Percentiles rank a stretch among this genome's conserved stretches.
Conservation (phyloP, 2,888 invertebrate species). For the Plagodis dolabraria region DNA sequence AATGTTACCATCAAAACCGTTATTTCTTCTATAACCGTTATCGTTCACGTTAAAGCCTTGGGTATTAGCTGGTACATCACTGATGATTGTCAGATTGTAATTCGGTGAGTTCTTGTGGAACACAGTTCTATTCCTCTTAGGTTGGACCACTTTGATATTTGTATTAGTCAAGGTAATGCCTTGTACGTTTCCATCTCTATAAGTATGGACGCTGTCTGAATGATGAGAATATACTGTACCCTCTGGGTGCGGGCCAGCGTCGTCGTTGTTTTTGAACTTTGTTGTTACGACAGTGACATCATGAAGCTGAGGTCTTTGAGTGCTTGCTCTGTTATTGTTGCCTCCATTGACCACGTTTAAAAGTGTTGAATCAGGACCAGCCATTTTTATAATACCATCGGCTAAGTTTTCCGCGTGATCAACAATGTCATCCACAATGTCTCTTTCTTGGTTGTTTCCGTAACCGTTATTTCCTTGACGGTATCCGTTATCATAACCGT, state of each 20-base stretch:
- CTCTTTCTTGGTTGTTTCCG: not conserved
- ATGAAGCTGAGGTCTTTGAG: too few species aligned
- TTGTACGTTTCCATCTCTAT: not conserved
- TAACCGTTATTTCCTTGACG: not conserved
- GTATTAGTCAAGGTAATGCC: conserved; percentile 1
- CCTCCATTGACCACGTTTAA: not conserved
- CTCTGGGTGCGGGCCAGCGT: not conserved
- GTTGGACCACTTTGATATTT: not conserved
- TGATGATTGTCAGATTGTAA: not conserved
- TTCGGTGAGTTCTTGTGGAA: not conserved
- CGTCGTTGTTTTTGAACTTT: not conserved
- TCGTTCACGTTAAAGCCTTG: not conserved
- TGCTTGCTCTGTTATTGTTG: not conserved
- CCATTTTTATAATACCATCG: not conserved
- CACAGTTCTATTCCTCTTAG: not conserved
- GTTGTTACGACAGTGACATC: too few species aligned
- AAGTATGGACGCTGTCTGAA: not conserved
- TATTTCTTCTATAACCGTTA: not conserved
- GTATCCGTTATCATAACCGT: not conserved
- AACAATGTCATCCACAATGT: not conserved
- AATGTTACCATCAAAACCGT: not conserved
- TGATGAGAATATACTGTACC: not conserved
- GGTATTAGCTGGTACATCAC: not conserved
- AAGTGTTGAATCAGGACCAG: not conserved
- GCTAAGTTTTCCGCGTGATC: not conserved